Evolutionary conservation across 2,797 vertebrate genomes (phyloP).

Genomic region (Semotilus atromaculatus): DNA sequence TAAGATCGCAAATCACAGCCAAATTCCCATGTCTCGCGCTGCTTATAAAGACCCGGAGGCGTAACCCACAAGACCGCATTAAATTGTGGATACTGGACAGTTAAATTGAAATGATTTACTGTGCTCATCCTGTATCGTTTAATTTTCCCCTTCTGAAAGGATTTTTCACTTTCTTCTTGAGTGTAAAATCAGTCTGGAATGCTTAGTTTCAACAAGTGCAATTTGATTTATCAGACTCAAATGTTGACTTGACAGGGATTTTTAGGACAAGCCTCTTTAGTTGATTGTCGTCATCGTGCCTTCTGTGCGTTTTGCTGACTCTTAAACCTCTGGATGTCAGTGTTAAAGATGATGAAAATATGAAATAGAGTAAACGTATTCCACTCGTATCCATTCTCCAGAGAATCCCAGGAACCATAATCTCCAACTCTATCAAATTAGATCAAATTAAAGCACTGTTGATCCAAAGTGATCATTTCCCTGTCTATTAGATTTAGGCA

Average conservation of each 20-base stretch:
- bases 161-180: conserved; percentile 36
- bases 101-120: conserved; percentile 61
- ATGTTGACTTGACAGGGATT: conserved; percentile 1
- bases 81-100: conserved; percentile 57
- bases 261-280: background rate
- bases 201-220: conserved; percentile 24
- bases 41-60: conserved; percentile 47
- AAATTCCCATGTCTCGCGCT: conserved; percentile 41
- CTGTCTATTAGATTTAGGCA: background rate
- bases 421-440: background rate
- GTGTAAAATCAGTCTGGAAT: conserved; percentile 22
- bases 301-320: background rate
- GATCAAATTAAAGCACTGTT: background rate
- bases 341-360: background rate
- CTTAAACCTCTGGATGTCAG: background rate
- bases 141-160: conserved; percentile 43
- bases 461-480: background rate
- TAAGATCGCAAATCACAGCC: conserved; percentile 50
- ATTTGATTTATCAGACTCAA: conserved; percentile 1
- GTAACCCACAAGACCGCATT: conserved; percentile 58
- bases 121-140: conserved; percentile 50
- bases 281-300: background rate
- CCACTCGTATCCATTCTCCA: background rate
- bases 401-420: background rate
- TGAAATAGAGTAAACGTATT: background rate